These are phyloP conservation scores for Drosophila ercepeae DNA, from an alignment of 1,140 invertebrate species.

Conservation along the genomic window DNA sequence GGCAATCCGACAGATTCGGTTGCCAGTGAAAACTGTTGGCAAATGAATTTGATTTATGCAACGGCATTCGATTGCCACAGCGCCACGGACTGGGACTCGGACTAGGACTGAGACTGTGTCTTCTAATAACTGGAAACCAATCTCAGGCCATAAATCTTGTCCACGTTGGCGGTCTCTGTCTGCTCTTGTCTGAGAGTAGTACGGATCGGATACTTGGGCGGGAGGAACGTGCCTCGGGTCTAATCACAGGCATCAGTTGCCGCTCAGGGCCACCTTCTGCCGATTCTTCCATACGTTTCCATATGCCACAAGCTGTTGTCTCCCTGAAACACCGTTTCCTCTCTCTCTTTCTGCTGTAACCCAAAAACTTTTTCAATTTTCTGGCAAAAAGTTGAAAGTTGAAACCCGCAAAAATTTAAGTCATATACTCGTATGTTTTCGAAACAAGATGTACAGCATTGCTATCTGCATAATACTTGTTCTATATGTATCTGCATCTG, in stretches of 20 bases:
- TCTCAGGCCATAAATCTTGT: slow-evolving; percentile 70
- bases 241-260: slow-evolving; percentile 68
- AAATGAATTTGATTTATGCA: slow-evolving; percentile 80
- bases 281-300: neutral
- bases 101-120: slow-evolving; percentile 17
- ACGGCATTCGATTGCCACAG: slow-evolving; percentile 53
- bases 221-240: slow-evolving; percentile 61
- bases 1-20: slow-evolving; percentile 7
- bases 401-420: slow-evolving; percentile 31
- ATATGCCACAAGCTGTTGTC: slow-evolving; percentile 11
- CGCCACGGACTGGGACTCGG: slow-evolving; percentile 1
- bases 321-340: neutral
- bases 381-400: slow-evolving; percentile 35
- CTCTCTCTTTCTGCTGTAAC: neutral
- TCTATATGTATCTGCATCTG: slow-evolving; percentile 39
- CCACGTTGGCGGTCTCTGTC: slow-evolving; percentile 64
- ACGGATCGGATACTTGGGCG: neutral
- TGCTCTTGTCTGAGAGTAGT: neutral
- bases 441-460: slow-evolving; percentile 12
- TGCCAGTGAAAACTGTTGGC: slow-evolving; percentile 40
- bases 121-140: slow-evolving; percentile 69
- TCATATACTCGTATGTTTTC: neutral
- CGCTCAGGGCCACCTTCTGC: slow-evolving; percentile 35
- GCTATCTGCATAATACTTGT: slow-evolving; percentile 41
- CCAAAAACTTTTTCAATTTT: slow-evolving; percentile 40